phyloP scores from a whole-genome alignment of 2,797 vertebrate genomes.

The Mormyrops boulengeri region DNA sequence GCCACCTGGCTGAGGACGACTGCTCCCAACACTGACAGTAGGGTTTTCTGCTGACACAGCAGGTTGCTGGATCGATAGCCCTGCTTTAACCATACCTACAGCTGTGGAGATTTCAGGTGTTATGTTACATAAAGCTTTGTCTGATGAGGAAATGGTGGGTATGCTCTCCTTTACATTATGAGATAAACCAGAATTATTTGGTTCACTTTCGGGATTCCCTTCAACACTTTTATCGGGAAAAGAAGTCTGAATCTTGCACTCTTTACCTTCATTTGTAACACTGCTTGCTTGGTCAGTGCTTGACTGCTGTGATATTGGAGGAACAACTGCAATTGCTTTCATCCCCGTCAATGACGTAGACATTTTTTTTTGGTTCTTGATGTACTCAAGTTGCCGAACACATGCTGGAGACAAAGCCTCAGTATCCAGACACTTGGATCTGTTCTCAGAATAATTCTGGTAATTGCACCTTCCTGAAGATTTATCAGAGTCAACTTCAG shows the following conservation, averaged over 20 bases:
- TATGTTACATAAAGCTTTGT: not conserved
- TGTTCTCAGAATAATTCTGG: not conserved
- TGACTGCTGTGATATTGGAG: conserved; percentile 10
- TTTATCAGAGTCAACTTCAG: not conserved
- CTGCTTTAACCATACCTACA: not conserved
- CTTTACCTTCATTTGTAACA: not conserved
- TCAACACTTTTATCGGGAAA: not conserved
- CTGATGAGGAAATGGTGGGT: not conserved
- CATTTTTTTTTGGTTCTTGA: not conserved
- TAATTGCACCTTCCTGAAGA: not conserved
- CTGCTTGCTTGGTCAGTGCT: not conserved
- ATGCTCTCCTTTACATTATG: not conserved
- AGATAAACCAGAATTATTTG: not conserved
- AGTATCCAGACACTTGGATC: not conserved
- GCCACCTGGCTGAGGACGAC: not conserved
- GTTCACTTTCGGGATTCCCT: not conserved
- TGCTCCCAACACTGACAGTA: not conserved
- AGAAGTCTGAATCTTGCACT: not conserved
- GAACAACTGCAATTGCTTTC: conserved; percentile 13
- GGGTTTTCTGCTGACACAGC: not conserved
- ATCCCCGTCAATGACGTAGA: not conserved
- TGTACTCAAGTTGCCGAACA: not conserved
- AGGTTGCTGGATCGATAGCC: not conserved
- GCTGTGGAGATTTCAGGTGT: not conserved
- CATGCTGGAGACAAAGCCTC: not conserved